Evolutionary conservation across 2,797 vertebrate genomes (phyloP), one percentile per base, ranked within the genome.

Genomic region (Gymnopithys bicolor): DNA sequence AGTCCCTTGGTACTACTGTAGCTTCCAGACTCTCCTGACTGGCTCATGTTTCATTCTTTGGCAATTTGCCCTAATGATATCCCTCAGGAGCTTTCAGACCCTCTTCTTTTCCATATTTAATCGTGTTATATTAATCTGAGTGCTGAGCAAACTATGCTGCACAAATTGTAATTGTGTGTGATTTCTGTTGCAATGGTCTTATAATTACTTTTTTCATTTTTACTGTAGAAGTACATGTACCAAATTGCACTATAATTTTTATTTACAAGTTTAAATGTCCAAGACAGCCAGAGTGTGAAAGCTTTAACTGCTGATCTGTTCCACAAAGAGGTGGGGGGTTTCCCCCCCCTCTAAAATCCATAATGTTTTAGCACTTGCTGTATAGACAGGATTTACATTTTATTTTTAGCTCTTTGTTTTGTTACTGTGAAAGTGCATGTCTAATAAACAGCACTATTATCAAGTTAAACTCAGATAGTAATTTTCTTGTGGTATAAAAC

Each of bases 61-160:
- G 99, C 99, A 99, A 99, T 99, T 99, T 99, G 99, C 99, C 99
- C 99, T 99, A 99, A 99, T 99, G 99, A 99, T 99, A 98, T 99
- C 99, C 99, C 99, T 91, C 96, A 98, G 99, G 99, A 99, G 98
- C 98, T 98, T 98, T 98, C 98, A 98, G 98, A 98, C 98, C 98
- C 98, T 98, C 98, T 97, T 97, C 95, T 98, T 99, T 98, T 99
- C 98, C 98, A 98, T 99, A 98, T 98, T 99, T 99, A 99, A 99
- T 99, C 98, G 95, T 98, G 98, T 98, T 98, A 98, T 98, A 98
- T 99, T 98, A 99, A 99, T 99, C 98, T 98, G 97, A 98, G 97
- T 96, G 98, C 98, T 98, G 98, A 97, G 97, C 96, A 98, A 98
- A 98, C 97, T 63, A 33, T 59, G 87, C 94, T 76, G 96, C 95